Percentiles rank a stretch among this genome's conserved stretches.
These are phyloP conservation scores for Motacilla alba DNA, from an alignment of 2,113 vertebrate species.

Conservation along the genomic window DNA sequence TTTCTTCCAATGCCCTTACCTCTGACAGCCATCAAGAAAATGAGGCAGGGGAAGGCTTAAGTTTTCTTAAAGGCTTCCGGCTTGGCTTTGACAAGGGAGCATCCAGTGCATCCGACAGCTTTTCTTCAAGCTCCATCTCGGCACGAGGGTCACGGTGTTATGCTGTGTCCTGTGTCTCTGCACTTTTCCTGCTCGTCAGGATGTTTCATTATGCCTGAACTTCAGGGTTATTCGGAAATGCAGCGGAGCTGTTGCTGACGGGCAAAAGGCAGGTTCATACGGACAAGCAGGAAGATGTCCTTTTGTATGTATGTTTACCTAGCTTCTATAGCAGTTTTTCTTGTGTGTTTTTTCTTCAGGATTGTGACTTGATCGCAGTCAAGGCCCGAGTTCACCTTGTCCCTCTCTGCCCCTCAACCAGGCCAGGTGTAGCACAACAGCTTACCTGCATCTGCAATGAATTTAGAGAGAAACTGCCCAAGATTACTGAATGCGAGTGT, in stretches of 20 bases:
- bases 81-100: background rate
- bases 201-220: background rate
- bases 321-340: background rate
- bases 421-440: background rate
- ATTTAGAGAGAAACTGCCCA: background rate
- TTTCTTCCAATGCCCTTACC: background rate
- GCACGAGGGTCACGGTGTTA: fast-evolving
- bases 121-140: background rate
- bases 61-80: background rate
- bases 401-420: background rate
- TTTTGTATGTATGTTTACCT: background rate
- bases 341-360: background rate
- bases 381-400: background rate
- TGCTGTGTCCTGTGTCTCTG: background rate
- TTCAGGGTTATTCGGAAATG: background rate
- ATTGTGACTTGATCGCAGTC: background rate
- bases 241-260: background rate
- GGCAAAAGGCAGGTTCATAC: background rate
- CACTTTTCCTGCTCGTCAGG: background rate
- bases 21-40: background rate
- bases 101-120: background rate
- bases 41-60: background rate
- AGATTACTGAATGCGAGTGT: background rate
- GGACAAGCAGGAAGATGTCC: background rate
- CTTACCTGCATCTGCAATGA: background rate